phyloP scores from a whole-genome alignment of 2,113 vertebrate species.

The Dipodomys ordii region DNA sequence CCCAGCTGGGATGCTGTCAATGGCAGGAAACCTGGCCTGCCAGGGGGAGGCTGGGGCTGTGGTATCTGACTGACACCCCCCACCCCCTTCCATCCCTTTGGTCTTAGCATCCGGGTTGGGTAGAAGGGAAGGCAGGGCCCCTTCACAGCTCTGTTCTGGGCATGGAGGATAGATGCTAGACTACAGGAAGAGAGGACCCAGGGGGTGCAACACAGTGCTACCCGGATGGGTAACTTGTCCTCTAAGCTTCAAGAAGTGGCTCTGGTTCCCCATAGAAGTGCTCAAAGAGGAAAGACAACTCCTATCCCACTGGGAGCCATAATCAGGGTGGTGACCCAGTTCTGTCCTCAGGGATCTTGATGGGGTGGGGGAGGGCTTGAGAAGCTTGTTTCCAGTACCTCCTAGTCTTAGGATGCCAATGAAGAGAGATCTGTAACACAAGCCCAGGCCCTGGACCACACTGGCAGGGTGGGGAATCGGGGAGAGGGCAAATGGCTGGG shows the following conservation, averaged over 20 bases:
- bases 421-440: background rate
- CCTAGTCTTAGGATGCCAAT: background rate
- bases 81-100: slow-evolving; percentile 69
- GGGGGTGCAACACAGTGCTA: background rate
- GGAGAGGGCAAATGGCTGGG: background rate
- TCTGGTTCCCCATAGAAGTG: background rate
- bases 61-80: slow-evolving; percentile 69
- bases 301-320: background rate
- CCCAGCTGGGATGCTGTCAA: slow-evolving; percentile 78
- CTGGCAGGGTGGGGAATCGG: background rate
- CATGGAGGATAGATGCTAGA: slow-evolving; percentile 1
- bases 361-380: background rate
- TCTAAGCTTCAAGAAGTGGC: background rate
- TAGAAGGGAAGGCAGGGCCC: background rate
- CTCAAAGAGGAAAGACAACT: background rate
- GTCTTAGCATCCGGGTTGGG: slow-evolving; percentile 64
- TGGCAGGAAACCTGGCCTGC: slow-evolving; percentile 82
- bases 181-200: background rate
- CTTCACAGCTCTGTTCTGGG: background rate
- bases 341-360: background rate
- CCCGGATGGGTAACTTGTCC: background rate
- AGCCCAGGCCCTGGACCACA: background rate
- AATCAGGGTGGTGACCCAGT: background rate
- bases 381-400: background rate
- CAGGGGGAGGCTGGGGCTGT: slow-evolving; percentile 68